Evolutionary conservation across 2,797 vertebrate species (phyloP), one percentile per base, ranked within the genome.

Genomic region (Poeciliopsis gracilis): DNA sequence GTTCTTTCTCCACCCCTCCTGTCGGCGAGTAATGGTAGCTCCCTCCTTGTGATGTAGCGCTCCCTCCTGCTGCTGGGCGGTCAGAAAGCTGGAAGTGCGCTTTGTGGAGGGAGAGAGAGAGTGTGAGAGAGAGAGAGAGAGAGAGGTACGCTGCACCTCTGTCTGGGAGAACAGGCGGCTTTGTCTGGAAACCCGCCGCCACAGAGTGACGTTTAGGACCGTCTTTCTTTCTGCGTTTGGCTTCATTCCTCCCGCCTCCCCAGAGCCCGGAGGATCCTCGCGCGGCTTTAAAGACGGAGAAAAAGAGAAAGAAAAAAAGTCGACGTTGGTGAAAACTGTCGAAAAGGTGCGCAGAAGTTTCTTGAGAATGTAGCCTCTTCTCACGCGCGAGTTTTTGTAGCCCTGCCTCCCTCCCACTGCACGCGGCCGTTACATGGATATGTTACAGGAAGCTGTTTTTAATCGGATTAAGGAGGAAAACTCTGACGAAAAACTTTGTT

Each of bases 1-100:
- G 5, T 25, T 9, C 20, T 51, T 25, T 0, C 36, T 5, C 85
- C 49, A 51, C 63, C 91, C 92, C 93, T 87, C 57, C 5, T 80
- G 23, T 72, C 12, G 28, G 8, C 18, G 70, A 20, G 76, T 51
- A 91, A 85, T 95, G 93, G 94, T 94, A 91, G 83, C 16, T 86
- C 93, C 92, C 79, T 73, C 73, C 78, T 84, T 72, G 80, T 85
- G 79, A 15, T 73, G 85, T 81, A 76, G 72, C 53, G 78, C 81
- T 41, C 82, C 9, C 84, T 33, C 81, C 86, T 70, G 83, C 84
- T 72, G 69, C 77, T 76, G 75, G 53, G 6, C 67, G 75, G 12
- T 77, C 75, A 12, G 80, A 46, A 23, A 15, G 59, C 70, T 86
- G 75, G 38, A 79, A 73, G 51, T 75, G 57, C 78, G 79, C 6